Conservation (phyloP, 1,140 invertebrate species). For the Lepidotrigona ventralis region DNA sequence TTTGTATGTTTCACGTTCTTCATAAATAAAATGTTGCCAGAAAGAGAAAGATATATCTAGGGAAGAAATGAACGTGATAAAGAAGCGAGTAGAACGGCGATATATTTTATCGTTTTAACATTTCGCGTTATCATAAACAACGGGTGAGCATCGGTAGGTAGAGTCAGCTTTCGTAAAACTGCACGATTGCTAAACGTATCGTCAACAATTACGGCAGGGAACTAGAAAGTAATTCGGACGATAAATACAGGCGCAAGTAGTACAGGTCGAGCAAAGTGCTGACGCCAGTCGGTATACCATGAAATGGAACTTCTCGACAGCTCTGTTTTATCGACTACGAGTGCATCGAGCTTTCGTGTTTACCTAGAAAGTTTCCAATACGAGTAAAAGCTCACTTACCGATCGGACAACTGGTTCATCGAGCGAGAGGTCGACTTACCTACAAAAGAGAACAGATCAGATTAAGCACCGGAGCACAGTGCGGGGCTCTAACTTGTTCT, state of each 20-base stretch:
- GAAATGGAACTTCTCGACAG: neutral
- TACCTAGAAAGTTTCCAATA: constrained; percentile 38
- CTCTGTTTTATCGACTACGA: constrained; percentile 41
- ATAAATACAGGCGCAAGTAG: constrained; percentile 36
- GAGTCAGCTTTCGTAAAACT: neutral
- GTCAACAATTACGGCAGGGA: neutral
- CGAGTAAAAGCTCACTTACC: constrained; percentile 56
- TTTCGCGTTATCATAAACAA: neutral
- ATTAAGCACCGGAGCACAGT: too few species aligned
- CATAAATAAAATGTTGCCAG: too few species aligned
- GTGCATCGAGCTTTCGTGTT: constrained; percentile 38
- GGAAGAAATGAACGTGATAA: too few species aligned
- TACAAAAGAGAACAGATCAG: constrained; percentile 52
- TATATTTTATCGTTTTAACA: too few species aligned
- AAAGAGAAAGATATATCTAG: too few species aligned
- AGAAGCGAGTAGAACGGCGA: too few species aligned
- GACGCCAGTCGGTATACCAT: constrained; percentile 25
- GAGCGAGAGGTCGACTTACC: constrained; percentile 52
- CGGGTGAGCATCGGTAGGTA: neutral
- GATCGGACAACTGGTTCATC: constrained; percentile 37
- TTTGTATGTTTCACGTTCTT: too few species aligned
- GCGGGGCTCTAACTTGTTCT: neutral
- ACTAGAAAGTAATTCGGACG: neutral
- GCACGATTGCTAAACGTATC: neutral
- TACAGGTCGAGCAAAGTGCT: constrained; percentile 13